A percentile compares a stretch with the other conserved stretches of the same genome.
phyloP scores from a whole-genome alignment of 2,113 vertebrate genomes.

The Pachycephala philippinensis region DNA sequence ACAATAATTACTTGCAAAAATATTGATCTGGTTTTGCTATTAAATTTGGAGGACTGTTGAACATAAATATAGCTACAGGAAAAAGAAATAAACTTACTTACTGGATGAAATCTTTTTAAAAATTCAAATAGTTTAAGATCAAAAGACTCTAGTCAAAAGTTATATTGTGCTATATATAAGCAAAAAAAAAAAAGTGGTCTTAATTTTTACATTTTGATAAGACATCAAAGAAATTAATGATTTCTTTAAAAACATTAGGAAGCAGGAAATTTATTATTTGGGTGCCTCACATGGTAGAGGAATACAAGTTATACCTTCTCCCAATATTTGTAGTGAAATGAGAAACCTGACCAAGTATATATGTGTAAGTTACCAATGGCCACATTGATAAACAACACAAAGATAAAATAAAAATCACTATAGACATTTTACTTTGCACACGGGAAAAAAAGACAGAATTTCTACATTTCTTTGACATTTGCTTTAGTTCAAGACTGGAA shows the following conservation, averaged over 20 bases:
- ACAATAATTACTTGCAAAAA: conserved; percentile 16
- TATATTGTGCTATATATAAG: neutral
- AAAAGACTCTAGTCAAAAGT: neutral
- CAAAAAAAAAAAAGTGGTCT: neutral
- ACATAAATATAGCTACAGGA: conserved; percentile 7
- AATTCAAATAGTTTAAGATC: neutral
- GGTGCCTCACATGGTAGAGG: neutral
- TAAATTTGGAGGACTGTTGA: neutral
- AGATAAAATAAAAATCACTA: neutral
- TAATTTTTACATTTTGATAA: neutral
- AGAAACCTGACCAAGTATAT: neutral
- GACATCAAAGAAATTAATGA: neutral
- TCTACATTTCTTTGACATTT: neutral
- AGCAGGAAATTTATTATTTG: neutral
- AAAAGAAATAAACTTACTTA: neutral
- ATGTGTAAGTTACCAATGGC: neutral
- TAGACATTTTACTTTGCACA: neutral
- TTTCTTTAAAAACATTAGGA: neutral
- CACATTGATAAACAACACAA: neutral
- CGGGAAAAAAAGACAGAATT: neutral
- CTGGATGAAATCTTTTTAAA: conserved; percentile 11
- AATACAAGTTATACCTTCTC: neutral
- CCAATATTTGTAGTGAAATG: neutral
- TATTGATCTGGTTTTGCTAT: conserved; percentile 17
- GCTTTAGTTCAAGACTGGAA: neutral